Evolutionary conservation across 2,113 vertebrate species (phyloP).

Genomic region (Erythrolamprus reginae): DNA sequence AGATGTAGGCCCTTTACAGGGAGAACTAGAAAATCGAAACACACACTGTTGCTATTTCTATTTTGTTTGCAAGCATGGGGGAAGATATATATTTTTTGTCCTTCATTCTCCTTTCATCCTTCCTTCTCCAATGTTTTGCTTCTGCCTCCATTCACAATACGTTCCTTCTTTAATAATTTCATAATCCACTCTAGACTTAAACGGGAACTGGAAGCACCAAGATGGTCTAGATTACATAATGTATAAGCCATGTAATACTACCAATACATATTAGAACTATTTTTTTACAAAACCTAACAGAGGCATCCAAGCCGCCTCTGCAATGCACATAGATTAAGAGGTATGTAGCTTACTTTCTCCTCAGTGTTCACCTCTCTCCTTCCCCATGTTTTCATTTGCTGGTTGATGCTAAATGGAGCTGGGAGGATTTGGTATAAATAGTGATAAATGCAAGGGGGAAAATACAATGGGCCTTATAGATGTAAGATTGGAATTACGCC

Average conservation of each 20-base stretch:
- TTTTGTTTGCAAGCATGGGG: not conserved
- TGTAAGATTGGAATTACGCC: not conserved
- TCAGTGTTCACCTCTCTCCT: not conserved
- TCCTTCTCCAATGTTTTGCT: not conserved
- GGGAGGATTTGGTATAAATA: not conserved
- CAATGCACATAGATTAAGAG: not conserved
- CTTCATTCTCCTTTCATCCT: not conserved
- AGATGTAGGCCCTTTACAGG: no score
- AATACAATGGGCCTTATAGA: not conserved
- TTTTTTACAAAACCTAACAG: not conserved
- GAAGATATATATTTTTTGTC: not conserved
- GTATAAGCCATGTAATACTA: not conserved
- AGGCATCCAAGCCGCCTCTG: not conserved
- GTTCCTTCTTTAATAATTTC: not conserved
- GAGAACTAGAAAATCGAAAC: not conserved
- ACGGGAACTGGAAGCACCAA: not conserved
- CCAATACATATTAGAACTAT: slow-evolving; percentile 8
- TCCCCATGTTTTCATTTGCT: not conserved
- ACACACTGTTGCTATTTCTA: not conserved
- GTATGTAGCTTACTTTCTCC: not conserved
- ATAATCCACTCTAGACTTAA: not conserved
- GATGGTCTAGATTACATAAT: not conserved
- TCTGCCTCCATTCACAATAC: not conserved
- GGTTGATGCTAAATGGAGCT: not conserved
- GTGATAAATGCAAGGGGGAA: not conserved